Evolutionary conservation across 2,888 invertebrate species (phyloP).

Genomic region (Ypsolopha scabrella): DNA sequence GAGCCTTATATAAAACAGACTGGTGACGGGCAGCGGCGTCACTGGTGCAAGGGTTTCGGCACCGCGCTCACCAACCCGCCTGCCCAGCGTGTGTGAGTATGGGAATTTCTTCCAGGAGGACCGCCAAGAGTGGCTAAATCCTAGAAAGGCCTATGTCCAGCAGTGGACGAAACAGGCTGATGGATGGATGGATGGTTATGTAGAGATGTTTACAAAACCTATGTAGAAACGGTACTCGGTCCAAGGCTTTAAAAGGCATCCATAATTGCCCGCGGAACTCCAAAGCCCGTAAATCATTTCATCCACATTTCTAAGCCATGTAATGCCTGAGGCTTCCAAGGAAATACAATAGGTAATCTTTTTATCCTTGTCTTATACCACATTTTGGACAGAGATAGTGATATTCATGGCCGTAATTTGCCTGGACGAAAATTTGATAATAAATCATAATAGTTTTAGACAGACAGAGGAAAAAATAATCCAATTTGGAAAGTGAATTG

Average conservation of each 20-base stretch:
- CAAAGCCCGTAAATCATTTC: conserved; percentile 45
- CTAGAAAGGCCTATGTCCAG: too few species aligned
- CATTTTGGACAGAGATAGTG: conserved; percentile 40
- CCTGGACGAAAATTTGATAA: conserved; percentile 68
- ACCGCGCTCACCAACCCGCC: too few species aligned
- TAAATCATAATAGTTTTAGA: conserved; percentile 70
- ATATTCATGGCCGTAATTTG: conserved; percentile 52
- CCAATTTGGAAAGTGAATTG: conserved; percentile 71
- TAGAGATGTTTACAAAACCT: too few species aligned
- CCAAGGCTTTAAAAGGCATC: not conserved
- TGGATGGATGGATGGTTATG: too few species aligned
- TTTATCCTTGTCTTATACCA: conserved; percentile 33
- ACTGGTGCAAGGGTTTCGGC: too few species aligned
- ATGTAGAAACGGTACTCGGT: too few species aligned
- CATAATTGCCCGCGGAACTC: not conserved
- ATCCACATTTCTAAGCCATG: conserved; percentile 39
- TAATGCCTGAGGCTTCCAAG: conserved; percentile 46
- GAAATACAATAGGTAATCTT: conserved; percentile 41
- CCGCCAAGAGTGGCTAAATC: too few species aligned
- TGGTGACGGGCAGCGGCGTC: too few species aligned
- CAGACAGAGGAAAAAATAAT: conserved; percentile 63
- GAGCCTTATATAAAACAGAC: too few species aligned
- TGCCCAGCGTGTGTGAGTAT: too few species aligned
- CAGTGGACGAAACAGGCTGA: too few species aligned
- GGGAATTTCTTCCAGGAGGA: too few species aligned